phyloP scores from a whole-genome alignment of 2,888 invertebrate genomes.

The Apodemia hepburni region DNA sequence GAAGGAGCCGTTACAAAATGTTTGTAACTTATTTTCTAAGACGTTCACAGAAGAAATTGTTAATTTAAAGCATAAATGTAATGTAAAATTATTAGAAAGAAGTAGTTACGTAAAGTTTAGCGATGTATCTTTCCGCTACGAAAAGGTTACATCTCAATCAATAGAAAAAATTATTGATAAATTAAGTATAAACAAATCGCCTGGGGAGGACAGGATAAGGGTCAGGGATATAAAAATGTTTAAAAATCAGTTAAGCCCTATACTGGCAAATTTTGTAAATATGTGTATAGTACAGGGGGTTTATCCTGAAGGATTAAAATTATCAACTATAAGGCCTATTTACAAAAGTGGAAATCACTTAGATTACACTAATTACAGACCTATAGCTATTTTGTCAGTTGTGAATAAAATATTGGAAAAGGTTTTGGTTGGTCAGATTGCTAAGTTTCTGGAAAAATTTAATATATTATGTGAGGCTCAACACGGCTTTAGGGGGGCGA shows the following conservation, averaged over 20 bases:
- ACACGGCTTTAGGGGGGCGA: neutral
- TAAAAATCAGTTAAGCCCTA: too few species aligned
- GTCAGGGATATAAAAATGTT: too few species aligned
- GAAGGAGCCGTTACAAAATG: neutral
- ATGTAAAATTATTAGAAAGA: too few species aligned
- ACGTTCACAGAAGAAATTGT: neutral
- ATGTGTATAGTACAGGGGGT: neutral
- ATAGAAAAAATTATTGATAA: too few species aligned
- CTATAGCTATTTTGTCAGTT: constrained; percentile 25
- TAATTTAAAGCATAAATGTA: neutral
- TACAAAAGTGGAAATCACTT: constrained; percentile 22
- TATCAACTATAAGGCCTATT: constrained; percentile 22
- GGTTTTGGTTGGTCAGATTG: constrained; percentile 9
- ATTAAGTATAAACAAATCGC: too few species aligned
- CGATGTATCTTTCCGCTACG: too few species aligned
- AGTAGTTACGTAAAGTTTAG: too few species aligned
- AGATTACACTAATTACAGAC: constrained; percentile 24
- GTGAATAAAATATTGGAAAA: constrained; percentile 29
- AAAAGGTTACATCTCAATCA: too few species aligned
- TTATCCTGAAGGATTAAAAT: constrained; percentile 21
- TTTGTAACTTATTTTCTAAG: neutral
- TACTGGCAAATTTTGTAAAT: too few species aligned
- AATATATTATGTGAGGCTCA: neutral
- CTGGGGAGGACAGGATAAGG: too few species aligned
- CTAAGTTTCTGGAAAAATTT: neutral